Evolutionary conservation across 2,888 invertebrate species (phyloP).

Genomic region (Megamerina dolium): DNA sequence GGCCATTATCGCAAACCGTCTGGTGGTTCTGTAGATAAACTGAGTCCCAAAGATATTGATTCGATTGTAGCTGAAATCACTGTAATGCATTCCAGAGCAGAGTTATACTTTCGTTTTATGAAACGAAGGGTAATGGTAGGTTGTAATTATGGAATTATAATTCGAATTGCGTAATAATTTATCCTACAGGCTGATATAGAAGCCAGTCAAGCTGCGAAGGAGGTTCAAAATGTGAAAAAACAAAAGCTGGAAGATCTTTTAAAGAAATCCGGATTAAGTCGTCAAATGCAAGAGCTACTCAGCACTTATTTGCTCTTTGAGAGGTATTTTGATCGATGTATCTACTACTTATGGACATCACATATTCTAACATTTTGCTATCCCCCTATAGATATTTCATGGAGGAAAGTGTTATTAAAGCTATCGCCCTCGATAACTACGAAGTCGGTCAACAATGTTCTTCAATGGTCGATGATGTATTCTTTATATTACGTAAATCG

Average conservation of each 20-base stretch:
- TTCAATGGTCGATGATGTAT: slow-evolving; percentile 95
- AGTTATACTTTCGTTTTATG: slow-evolving; percentile 85
- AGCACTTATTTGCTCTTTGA: slow-evolving; percentile 88
- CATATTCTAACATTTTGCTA: slow-evolving; percentile 1
- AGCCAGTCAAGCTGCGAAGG: slow-evolving; percentile 53
- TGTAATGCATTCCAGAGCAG: slow-evolving; percentile 82
- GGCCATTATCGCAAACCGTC: slow-evolving; percentile 47
- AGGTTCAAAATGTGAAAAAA: slow-evolving; percentile 50
- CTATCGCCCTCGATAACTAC: slow-evolving; percentile 70
- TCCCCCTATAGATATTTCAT: slow-evolving; percentile 90
- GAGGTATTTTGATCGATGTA: slow-evolving; percentile 51
- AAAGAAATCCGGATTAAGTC: slow-evolving; percentile 65
- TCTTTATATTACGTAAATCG: slow-evolving; percentile 94
- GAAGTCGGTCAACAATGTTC: slow-evolving; percentile 73
- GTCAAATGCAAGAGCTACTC: slow-evolving; percentile 75
- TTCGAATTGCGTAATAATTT: not conserved
- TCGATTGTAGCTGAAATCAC: slow-evolving; percentile 84
- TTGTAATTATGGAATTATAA: slow-evolving; percentile 11
- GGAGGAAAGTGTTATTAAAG: slow-evolving; percentile 91
- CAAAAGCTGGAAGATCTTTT: slow-evolving; percentile 61
- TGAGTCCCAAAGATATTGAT: slow-evolving; percentile 81
- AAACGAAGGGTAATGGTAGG: slow-evolving; percentile 66
- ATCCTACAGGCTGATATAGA: slow-evolving; percentile 57
- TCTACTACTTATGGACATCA: not conserved
- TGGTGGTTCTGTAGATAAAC: slow-evolving; percentile 52